Conservation (phyloP, 23 tunicate genomes). For the Clavelina lepadiformis region DNA sequence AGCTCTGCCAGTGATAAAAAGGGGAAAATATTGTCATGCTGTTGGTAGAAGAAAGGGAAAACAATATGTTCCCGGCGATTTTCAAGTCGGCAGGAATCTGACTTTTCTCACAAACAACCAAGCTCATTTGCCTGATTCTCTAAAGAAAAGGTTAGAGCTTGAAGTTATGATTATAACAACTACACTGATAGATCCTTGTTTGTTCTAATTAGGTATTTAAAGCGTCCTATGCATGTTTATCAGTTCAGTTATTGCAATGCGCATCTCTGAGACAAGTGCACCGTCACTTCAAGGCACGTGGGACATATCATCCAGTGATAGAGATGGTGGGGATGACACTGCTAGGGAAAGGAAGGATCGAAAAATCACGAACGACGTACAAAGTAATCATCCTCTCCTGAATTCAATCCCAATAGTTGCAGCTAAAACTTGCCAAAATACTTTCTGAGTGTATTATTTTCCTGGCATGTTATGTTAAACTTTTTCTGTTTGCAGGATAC, state of each 20-base stretch:
- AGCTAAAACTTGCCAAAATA: too few species aligned
- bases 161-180: neutral
- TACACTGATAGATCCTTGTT: neutral
- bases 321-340: constrained; percentile 55
- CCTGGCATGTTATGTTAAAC: neutral
- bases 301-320: constrained; percentile 42
- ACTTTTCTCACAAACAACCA: constrained; percentile 54
- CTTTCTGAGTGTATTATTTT: neutral
- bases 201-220: too few species aligned
- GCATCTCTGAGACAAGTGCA: constrained; percentile 45
- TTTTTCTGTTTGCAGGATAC: constrained; percentile 11
- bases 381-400: constrained; percentile 44
- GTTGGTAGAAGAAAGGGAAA: constrained; percentile 81
- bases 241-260: constrained; percentile 43
- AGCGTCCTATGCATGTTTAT: neutral
- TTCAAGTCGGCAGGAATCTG: constrained; percentile 67
- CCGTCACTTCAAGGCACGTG: constrained; percentile 16
- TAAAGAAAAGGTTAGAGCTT: constrained; percentile 43
- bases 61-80: constrained; percentile 36
- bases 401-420: neutral
- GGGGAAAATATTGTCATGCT: constrained; percentile 72
- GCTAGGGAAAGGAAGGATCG: constrained; percentile 75
- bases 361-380: constrained; percentile 57
- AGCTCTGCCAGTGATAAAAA: constrained; percentile 79
- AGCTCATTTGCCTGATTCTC: constrained; percentile 55